phyloP scores from a whole-genome alignment of 2,797 vertebrate genomes.

The Coluber constrictor region DNA sequence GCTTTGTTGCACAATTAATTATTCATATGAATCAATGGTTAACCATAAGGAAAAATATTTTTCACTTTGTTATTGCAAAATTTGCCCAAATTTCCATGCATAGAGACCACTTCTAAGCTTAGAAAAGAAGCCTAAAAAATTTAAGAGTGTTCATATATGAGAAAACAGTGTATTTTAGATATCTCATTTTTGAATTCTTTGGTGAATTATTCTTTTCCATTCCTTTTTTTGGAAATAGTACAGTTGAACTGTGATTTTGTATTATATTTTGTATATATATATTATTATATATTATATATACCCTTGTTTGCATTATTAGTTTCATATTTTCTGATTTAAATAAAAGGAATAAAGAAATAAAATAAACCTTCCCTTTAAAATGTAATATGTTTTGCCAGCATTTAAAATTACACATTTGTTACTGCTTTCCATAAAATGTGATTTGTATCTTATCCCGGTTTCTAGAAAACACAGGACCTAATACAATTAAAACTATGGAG shows the following conservation, averaged over 20 bases:
- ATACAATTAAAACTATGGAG: not conserved
- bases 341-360: not conserved
- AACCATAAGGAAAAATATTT: not conserved
- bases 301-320: not conserved
- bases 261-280: not conserved
- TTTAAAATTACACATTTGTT: not conserved
- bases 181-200: not conserved
- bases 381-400: not conserved
- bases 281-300: no score
- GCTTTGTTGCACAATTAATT: not conserved
- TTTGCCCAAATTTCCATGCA: not conserved
- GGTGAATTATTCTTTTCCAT: not conserved
- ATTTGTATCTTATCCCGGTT: not conserved
- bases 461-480: not conserved
- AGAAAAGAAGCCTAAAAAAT: not conserved
- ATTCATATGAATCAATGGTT: not conserved
- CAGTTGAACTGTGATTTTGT: not conserved
- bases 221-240: not conserved
- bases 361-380: not conserved
- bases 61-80: not conserved
- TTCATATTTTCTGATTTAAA: not conserved
- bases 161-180: not conserved
- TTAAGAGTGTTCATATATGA: not conserved
- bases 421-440: not conserved
- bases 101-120: not conserved